Base-by-base conservation (phyloP, 1,140 invertebrate genomes). In the Chrysomallon squamiferum region DNA sequence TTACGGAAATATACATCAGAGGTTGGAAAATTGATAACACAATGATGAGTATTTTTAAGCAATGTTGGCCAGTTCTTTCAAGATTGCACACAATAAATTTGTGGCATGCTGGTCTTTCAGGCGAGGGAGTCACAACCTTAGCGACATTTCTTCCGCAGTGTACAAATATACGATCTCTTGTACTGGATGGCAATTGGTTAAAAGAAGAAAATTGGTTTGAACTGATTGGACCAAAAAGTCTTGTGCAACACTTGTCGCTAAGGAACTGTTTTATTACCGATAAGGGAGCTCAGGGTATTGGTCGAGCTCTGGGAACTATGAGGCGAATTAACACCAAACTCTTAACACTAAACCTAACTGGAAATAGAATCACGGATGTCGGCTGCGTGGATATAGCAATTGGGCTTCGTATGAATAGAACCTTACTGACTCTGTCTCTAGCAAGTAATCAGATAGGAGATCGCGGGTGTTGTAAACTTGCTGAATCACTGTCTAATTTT, bases 21-120 rank as follows among this genome's bases (percentile, higher is more conserved):
- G 84, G 82, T 52, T 86, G 84, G 84, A 84, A 83, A 59, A 72
- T 85, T 35, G 81, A 84, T 68, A 71, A 71, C 9, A 22, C 65
- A 0, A 82, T 85, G 74, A 79, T 85, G 75, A 73, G 78, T n/a
- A 75, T 79, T 25, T 79, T 86, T 35, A 76, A 73, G 45, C 77
- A 84, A 66, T 85, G 83, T 57, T 84, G 77, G 75, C 69, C 75
- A 9, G 67, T 65, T 1, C 75, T 85, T 72, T 79, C 83, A 20
- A 79, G 74, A 68, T 71, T 86, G 15, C 79, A 85, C 52, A 82
- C 80, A 29, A 73, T 86, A 50, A 83, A 82, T 81, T 85, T 67
- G 73, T 38, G 35, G 35, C 5, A 38, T 38, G 15, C 35, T 38
- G 35, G 35, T 15, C 35, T 38, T 38, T 7, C 35, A 15, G 35